These are phyloP conservation scores for Tetranychus cinnabarinus DNA, from an alignment of 1,140 invertebrate genomes.

Conservation along the genomic window DNA sequence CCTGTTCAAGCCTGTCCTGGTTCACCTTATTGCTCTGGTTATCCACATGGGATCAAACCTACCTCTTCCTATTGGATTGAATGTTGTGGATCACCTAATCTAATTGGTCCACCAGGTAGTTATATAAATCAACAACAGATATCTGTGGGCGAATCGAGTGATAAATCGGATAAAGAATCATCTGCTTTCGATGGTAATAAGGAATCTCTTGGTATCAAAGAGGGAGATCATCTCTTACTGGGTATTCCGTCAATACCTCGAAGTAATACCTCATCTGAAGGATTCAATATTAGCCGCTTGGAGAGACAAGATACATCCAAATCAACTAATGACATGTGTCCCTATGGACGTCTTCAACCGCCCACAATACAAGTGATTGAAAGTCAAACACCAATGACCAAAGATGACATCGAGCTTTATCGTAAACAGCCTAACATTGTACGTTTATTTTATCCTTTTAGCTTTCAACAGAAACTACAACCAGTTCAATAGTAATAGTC, in stretches of 20 bases:
- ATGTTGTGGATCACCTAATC: slow-evolving; percentile 30
- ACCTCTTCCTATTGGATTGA: slow-evolving; percentile 87
- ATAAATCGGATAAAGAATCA: neutral
- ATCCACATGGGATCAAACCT: slow-evolving; percentile 64
- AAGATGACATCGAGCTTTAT: slow-evolving; percentile 10
- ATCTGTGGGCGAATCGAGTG: neutral
- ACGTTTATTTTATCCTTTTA: neutral
- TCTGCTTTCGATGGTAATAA: neutral
- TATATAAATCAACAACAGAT: neutral
- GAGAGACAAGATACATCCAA: slow-evolving; percentile 7
- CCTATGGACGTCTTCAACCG: neutral
- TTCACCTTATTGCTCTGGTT: slow-evolving; percentile 80
- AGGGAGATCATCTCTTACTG: neutral
- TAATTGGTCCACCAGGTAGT: neutral
- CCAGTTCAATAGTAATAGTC: too few species aligned
- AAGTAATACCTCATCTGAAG: neutral
- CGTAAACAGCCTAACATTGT: slow-evolving; percentile 3
- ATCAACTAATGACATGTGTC: slow-evolving; percentile 7
- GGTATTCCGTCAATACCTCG: neutral
- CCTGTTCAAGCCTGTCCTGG: slow-evolving; percentile 38
- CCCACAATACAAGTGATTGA: slow-evolving; percentile 1
- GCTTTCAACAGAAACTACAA: too few species aligned
- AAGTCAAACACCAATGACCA: neutral
- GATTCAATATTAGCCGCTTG: neutral
- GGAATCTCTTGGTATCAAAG: neutral